Percentiles rank a stretch among this genome's conserved stretches.
Evolutionary conservation across 2,113 vertebrate genomes (phyloP).

Genomic region (Acrocephalus arundinaceus): DNA sequence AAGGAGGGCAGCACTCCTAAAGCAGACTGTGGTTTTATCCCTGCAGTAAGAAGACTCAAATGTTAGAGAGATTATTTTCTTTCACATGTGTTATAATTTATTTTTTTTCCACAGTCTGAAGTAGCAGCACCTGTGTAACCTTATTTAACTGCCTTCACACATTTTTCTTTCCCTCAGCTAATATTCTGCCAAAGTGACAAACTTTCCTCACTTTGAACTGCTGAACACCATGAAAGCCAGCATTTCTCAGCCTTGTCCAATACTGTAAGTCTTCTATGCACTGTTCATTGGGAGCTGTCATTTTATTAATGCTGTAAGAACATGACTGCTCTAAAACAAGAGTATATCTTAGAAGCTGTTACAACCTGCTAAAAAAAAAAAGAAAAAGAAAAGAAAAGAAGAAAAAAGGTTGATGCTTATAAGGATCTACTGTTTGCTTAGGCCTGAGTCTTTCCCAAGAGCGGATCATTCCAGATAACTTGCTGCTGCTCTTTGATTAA

Average conservation of each 20-base stretch:
- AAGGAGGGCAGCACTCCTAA: conserved; percentile 32
- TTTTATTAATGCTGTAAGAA: background rate
- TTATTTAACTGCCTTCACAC: conserved; percentile 59
- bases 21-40: conserved; percentile 47
- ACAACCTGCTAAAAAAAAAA: background rate
- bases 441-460: background rate
- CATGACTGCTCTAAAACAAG: background rate
- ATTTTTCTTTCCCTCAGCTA: conserved; percentile 21
- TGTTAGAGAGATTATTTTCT: conserved; percentile 43
- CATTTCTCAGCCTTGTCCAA: background rate
- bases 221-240: conserved; percentile 18
- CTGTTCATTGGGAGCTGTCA: background rate
- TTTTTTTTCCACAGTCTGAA: conserved; percentile 52
- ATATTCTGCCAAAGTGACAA: conserved; percentile 51
- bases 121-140: conserved; percentile 66
- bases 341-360: background rate
- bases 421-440: background rate
- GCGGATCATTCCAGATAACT: background rate
- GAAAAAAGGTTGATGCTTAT: background rate
- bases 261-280: background rate
- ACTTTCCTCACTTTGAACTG: conserved; percentile 50
- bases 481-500: background rate
- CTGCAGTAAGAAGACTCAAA: conserved; percentile 24
- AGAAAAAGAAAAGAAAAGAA: background rate
- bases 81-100: conserved; percentile 47